Conservation (phyloP, 2,888 invertebrate species). For the Drosophila sordidula region DNA sequence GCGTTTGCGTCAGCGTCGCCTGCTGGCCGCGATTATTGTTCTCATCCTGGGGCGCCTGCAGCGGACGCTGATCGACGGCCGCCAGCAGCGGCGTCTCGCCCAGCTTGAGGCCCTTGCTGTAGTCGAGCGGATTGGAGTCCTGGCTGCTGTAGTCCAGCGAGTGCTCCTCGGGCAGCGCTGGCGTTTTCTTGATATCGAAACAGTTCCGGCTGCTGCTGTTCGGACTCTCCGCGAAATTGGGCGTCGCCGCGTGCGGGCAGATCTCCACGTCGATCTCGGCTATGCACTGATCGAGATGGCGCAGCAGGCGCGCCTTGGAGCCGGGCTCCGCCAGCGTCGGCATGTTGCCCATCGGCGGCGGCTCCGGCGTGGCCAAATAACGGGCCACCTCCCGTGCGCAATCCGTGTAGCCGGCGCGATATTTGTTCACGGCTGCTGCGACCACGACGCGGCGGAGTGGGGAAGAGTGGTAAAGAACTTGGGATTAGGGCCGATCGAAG, state of each 20-base stretch:
- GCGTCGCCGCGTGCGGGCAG: constrained; percentile 82
- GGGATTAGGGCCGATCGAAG: neutral
- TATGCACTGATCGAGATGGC: constrained; percentile 87
- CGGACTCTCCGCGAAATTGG: constrained; percentile 81
- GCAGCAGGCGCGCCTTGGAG: constrained; percentile 87
- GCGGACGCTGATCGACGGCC: constrained; percentile 41
- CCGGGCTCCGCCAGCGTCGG: constrained; percentile 86
- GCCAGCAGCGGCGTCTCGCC: constrained; percentile 33
- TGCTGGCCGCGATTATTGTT: constrained; percentile 82
- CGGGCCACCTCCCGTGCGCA: constrained; percentile 87
- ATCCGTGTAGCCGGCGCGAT: constrained; percentile 88
- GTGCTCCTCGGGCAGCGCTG: constrained; percentile 79
- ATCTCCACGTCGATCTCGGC: constrained; percentile 87
- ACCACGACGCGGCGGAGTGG: too few species aligned
- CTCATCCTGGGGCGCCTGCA: constrained; percentile 77
- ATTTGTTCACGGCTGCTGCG: constrained; percentile 82
- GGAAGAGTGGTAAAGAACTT: neutral
- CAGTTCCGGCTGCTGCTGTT: constrained; percentile 81
- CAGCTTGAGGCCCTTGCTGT: constrained; percentile 84
- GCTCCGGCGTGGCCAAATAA: constrained; percentile 84
- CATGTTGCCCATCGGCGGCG: constrained; percentile 83
- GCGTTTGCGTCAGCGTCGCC: constrained; percentile 21
- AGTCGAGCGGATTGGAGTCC: constrained; percentile 86
- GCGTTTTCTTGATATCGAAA: constrained; percentile 73
- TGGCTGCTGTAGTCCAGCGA: constrained; percentile 83